A percentile compares a stretch with the other conserved stretches of the same genome.
Conservation (phyloP, 2,113 vertebrate genomes). For the Prunella fulvescens region DNA sequence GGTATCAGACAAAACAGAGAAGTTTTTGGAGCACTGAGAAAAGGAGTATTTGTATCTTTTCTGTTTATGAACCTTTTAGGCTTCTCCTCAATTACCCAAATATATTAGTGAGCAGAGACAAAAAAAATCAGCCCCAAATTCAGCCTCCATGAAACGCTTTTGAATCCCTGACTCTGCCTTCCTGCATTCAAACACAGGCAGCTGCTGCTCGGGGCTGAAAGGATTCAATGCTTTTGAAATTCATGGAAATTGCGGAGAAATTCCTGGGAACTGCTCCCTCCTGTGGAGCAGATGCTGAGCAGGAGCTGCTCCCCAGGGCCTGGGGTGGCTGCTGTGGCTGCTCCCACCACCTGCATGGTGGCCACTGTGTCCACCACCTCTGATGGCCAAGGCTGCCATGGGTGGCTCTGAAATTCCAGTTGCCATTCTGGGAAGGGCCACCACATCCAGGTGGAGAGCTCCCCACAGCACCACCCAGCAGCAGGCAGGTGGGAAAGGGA, state of each 20-base stretch:
- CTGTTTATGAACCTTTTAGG: background rate
- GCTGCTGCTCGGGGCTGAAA: background rate
- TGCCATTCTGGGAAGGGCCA: background rate
- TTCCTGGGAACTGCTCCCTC: slow-evolving; percentile 41
- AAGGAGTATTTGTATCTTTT: background rate
- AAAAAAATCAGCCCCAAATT: slow-evolving; percentile 25
- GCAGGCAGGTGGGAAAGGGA: background rate
- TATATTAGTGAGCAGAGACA: background rate
- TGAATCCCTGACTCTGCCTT: background rate
- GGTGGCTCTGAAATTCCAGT: background rate
- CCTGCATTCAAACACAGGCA: background rate
- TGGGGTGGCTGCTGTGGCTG: background rate
- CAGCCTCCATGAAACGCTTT: background rate
- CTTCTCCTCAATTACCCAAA: slow-evolving; percentile 28
- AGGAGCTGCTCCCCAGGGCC: background rate
- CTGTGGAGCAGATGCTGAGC: slow-evolving; percentile 50
- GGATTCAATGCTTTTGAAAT: background rate
- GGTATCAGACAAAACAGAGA: slow-evolving; percentile 2
- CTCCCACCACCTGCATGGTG: background rate
- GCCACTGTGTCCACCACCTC: background rate
- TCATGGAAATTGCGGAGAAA: background rate
- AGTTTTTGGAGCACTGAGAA: background rate
- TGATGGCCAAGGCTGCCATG: accelerated
- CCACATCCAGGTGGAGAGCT: background rate
- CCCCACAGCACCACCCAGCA: background rate